Conservation (phyloP, 2,113 vertebrate genomes). For the Myodes glareolus region DNA sequence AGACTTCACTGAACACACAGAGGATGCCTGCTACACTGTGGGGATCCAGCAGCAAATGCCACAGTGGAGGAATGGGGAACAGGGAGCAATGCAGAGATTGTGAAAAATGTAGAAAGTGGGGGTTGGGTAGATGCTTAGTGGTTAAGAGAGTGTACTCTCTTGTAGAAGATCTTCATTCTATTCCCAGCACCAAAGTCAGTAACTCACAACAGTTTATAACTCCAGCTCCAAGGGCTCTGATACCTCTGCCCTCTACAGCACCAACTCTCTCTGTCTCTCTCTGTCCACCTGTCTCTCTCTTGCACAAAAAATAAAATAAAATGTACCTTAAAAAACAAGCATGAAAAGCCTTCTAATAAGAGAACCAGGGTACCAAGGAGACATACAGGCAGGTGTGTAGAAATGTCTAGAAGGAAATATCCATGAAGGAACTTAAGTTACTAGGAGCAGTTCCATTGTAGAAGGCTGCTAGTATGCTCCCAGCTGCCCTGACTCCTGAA, state of each 20-base stretch:
- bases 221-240: neutral
- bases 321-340: neutral
- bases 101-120: neutral
- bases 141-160: neutral
- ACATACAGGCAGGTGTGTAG: too few species aligned
- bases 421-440: neutral
- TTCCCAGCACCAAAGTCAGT: neutral
- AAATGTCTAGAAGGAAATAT: neutral
- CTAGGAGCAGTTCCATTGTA: too few species aligned
- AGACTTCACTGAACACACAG: neutral
- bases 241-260: neutral
- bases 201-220: neutral
- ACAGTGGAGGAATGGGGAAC: neutral
- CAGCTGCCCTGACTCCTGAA: too few species aligned
- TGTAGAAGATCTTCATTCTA: neutral
- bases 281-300: too few species aligned
- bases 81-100: neutral
- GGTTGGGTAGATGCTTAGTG: neutral
- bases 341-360: neutral
- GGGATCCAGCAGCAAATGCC: neutral
- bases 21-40: neutral
- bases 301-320: neutral
- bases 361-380: neutral
- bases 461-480: too few species aligned
- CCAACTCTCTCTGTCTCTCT: too few species aligned